Conservation (phyloP, 1,140 invertebrate genomes). For the Maconellicoccus hirsutus region DNA sequence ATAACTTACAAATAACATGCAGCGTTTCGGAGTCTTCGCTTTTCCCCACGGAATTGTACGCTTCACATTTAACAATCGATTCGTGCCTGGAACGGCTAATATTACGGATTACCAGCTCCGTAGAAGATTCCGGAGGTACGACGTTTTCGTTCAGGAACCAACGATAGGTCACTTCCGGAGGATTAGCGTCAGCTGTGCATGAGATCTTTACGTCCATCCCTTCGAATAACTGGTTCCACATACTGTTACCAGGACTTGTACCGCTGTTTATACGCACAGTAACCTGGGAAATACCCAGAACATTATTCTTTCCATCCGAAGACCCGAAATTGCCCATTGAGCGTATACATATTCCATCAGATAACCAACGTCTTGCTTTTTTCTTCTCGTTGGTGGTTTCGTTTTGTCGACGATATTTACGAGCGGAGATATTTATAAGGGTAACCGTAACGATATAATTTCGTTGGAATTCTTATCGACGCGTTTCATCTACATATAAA, state of each 20-base stretch:
- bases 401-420: too few relatives aligned
- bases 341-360: too few relatives aligned
- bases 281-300: neutral
- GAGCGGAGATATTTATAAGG: too few relatives aligned
- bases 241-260: neutral
- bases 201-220: conserved; percentile 66
- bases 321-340: too few relatives aligned
- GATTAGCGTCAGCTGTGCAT: conserved; percentile 80
- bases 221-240: conserved; percentile 50
- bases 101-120: conserved; percentile 69
- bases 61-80: conserved; percentile 79
- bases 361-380: too few relatives aligned
- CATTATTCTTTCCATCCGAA: neutral
- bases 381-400: too few relatives aligned
- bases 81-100: conserved; percentile 72
- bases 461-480: too few relatives aligned
- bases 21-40: conserved; percentile 74
- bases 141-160: conserved; percentile 63
- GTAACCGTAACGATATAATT: too few relatives aligned
- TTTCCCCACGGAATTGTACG: conserved; percentile 78
- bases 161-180: conserved; percentile 61
- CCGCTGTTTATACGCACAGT: neutral
- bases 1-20: conserved; percentile 75
- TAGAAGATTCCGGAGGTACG: conserved; percentile 64
- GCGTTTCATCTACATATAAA: too few relatives aligned